Evolutionary conservation across 2,113 vertebrate genomes (phyloP).

Genomic region (Empidonax traillii): DNA sequence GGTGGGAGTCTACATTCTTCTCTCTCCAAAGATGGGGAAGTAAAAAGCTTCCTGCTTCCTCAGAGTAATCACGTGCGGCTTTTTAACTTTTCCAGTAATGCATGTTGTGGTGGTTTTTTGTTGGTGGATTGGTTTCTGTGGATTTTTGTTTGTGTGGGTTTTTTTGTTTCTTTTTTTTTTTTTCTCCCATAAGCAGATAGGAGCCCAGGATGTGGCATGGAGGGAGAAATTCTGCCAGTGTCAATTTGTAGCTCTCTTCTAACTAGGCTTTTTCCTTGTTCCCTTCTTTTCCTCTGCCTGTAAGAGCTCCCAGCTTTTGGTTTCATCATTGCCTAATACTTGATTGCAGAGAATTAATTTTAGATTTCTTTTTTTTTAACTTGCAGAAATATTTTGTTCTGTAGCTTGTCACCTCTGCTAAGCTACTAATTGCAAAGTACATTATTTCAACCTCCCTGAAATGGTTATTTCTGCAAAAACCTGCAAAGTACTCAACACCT

Average conservation of each 20-base stretch:
- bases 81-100: background rate
- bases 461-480: background rate
- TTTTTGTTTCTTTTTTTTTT: background rate
- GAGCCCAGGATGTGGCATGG: background rate
- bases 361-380: background rate
- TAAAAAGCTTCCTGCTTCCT: background rate
- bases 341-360: background rate
- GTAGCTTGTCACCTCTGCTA: background rate
- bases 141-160: no score
- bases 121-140: background rate
- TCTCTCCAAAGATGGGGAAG: background rate
- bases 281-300: background rate
- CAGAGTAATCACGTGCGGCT: background rate
- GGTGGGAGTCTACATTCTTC: background rate
- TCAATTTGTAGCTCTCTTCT: background rate
- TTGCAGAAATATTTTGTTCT: background rate
- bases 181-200: background rate
- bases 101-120: accelerated
- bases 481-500: background rate
- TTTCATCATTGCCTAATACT: background rate
- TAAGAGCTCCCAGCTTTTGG: background rate
- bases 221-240: background rate
- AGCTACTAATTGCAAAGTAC: background rate
- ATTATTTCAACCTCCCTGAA: background rate
- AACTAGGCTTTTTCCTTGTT: background rate